phyloP scores from a whole-genome alignment of 2,888 invertebrate species.

The Synergus itoensis region DNA sequence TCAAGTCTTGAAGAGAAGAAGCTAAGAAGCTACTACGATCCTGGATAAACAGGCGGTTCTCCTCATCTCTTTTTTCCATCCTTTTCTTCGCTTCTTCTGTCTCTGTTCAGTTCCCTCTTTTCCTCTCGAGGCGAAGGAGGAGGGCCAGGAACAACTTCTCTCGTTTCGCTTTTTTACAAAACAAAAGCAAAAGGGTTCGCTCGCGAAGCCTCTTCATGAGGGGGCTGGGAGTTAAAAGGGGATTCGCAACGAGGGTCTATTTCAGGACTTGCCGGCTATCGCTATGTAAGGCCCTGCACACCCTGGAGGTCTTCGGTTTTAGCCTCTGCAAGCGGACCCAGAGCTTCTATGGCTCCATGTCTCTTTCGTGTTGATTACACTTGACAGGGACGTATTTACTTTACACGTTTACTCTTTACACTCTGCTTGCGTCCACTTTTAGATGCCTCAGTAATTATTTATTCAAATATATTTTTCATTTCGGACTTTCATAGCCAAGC shows the following conservation, averaged over 20 bases:
- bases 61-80: slow-evolving; percentile 38
- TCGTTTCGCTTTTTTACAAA: slow-evolving; percentile 55
- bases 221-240: slow-evolving; percentile 62
- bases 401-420: no score
- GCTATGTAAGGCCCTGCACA: slow-evolving; percentile 66
- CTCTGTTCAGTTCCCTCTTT: slow-evolving; percentile 21
- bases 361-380: not conserved
- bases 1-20: slow-evolving; percentile 47
- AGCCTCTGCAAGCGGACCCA: slow-evolving; percentile 14
- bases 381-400: slow-evolving; percentile 4
- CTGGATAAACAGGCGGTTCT: slow-evolving; percentile 48
- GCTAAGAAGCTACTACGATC: slow-evolving; percentile 42
- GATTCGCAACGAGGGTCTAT: slow-evolving; percentile 64
- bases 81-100: slow-evolving; percentile 45
- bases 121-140: slow-evolving; percentile 7
- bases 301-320: slow-evolving; percentile 39
- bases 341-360: slow-evolving; percentile 12
- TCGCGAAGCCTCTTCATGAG: slow-evolving; percentile 46
- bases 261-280: slow-evolving; percentile 57
- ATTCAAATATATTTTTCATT: no score
- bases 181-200: slow-evolving; percentile 53
- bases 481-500: no score
- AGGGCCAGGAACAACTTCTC: slow-evolving; percentile 54
- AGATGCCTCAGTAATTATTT: no score
- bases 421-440: not conserved